phyloP scores from a whole-genome alignment of 2,797 vertebrate species.

The Pogoniulus pusillus region DNA sequence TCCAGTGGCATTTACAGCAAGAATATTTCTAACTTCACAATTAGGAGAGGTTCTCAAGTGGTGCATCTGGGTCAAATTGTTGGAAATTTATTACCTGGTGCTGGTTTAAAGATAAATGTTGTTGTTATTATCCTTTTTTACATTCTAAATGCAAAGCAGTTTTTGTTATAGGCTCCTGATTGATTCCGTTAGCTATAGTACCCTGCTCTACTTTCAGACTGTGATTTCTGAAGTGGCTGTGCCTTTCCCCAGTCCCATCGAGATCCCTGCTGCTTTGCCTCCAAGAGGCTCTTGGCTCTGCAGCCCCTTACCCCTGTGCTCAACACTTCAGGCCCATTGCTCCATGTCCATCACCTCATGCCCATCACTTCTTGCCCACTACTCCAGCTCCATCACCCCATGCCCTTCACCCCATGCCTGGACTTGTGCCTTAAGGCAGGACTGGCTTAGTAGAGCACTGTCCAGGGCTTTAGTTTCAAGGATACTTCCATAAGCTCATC shows the following conservation, averaged over 20 bases:
- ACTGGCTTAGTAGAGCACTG: neutral
- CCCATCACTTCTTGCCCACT: neutral
- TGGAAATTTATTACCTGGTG: neutral
- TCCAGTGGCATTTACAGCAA: slow-evolving; percentile 49
- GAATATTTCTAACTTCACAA: slow-evolving; percentile 39
- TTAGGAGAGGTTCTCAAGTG: slow-evolving; percentile 39
- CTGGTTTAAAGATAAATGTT: neutral
- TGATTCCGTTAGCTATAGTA: neutral
- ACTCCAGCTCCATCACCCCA: neutral
- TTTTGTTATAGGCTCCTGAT: neutral
- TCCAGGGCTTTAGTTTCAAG: neutral
- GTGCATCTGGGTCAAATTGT: slow-evolving; percentile 11
- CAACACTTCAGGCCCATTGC: neutral
- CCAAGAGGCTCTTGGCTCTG: neutral
- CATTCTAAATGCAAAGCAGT: neutral
- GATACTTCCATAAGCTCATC: neutral
- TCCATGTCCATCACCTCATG: neutral
- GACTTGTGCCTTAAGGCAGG: neutral
- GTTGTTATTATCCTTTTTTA: neutral
- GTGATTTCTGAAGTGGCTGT: neutral
- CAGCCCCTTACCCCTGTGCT: neutral
- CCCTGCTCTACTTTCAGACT: neutral
- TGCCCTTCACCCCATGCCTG: neutral
- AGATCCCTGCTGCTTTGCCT: neutral
- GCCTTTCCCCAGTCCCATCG: neutral